Evolutionary conservation across 2,888 invertebrate species (phyloP).

Genomic region (Trissoscelio sp.): DNA sequence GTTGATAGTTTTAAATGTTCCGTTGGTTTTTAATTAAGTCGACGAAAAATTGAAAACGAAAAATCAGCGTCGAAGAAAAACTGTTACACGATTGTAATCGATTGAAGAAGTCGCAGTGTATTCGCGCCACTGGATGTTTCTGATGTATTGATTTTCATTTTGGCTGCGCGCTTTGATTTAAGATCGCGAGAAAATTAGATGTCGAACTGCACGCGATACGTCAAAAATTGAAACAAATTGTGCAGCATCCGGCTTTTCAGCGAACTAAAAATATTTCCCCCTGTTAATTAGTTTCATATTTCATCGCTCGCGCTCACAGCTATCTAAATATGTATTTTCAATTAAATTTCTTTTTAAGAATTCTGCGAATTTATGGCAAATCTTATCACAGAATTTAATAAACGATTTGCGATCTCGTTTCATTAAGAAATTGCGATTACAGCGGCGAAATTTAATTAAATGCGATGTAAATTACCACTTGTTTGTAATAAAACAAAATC

Average conservation of each 20-base stretch:
- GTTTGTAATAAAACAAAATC: neutral
- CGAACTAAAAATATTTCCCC: conserved; percentile 27
- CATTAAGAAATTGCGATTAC: too few species aligned
- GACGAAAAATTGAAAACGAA: neutral
- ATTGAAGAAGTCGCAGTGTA: conserved; percentile 10
- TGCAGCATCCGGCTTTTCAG: conserved; percentile 31
- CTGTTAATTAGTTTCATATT: conserved; percentile 58
- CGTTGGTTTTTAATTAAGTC: too few species aligned
- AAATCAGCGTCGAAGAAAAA: too few species aligned
- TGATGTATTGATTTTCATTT: conserved; percentile 58
- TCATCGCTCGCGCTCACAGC: conserved; percentile 1
- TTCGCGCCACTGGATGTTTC: neutral
- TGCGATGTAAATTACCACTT: neutral
- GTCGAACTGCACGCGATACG: conserved; percentile 61
- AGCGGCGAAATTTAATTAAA: too few species aligned
- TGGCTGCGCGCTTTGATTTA: conserved; percentile 45
- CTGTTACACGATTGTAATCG: conserved; percentile 19
- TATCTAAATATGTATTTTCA: conserved; percentile 33
- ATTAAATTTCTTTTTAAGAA: conserved; percentile 22
- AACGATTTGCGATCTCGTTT: neutral
- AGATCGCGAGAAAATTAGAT: conserved; percentile 56
- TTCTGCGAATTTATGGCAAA: neutral
- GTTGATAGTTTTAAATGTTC: too few species aligned
- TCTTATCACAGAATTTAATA: neutral
- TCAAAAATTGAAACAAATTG: conserved; percentile 58